Evolutionary conservation across 2,888 invertebrate species (phyloP).

Genomic region (Ophraella communa): DNA sequence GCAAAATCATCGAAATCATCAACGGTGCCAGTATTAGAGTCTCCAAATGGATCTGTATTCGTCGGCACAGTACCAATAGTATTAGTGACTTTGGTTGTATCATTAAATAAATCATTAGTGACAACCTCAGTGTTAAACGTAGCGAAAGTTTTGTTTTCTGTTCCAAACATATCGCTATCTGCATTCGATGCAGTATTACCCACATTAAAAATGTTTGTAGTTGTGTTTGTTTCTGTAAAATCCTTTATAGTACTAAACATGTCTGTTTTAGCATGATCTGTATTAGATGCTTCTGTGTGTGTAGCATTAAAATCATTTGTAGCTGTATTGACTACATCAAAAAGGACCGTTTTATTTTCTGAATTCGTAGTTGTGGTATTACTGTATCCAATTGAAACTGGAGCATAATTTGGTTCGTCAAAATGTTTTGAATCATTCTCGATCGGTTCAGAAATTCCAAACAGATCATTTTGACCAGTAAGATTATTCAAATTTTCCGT

Average conservation of each 20-base stretch:
- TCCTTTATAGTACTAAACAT: neutral
- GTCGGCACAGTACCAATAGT: neutral
- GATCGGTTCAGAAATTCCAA: neutral
- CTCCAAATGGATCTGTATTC: conserved; percentile 12
- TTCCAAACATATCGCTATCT: neutral
- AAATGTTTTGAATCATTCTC: neutral
- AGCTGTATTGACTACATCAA: neutral
- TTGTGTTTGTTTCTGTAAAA: neutral
- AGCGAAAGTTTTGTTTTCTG: neutral
- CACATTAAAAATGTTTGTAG: neutral
- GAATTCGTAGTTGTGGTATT: conserved; percentile 1
- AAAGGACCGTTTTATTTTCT: neutral
- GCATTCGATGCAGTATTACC: neutral
- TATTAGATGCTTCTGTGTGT: too few species aligned
- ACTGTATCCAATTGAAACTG: conserved; percentile 39
- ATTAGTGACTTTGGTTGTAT: neutral
- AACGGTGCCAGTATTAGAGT: conserved; percentile 29
- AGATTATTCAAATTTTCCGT: conserved; percentile 28
- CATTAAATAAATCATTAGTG: neutral
- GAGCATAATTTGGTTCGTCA: neutral
- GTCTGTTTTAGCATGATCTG: too few species aligned
- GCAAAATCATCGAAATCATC: conserved; percentile 88
- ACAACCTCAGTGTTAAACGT: neutral
- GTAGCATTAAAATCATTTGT: neutral
- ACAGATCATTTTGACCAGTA: conserved; percentile 6